Evolutionary conservation across 2,888 invertebrate species (phyloP), one percentile per base, ranked within the genome.

Genomic region (Ferdinandea cuprea): DNA sequence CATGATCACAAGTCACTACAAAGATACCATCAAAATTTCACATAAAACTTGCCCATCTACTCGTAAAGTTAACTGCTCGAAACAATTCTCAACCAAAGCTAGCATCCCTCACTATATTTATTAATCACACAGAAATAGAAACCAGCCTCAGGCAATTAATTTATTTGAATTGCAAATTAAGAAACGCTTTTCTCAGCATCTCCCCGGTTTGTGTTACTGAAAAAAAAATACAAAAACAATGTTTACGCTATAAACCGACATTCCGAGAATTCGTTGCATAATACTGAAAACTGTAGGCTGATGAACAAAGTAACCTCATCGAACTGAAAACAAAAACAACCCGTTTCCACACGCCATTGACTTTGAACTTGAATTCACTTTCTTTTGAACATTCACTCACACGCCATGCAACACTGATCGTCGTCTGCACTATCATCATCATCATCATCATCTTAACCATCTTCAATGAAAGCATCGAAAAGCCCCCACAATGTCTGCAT

Each of bases 331-430:
- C 35, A 11, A 9, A 40, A 21, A 19, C 19, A 79, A 66, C 79
- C 73, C 46, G 78, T 79, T 66, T 13, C 9, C 30, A 17, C 40
- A 54, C 54, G 54, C 37, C 25, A 59, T 9, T 19, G 80, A 76
- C 58, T 54, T 76, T 81, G 80, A 81, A 81, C 80, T 81, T 81
- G 76, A 81, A 71, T 71, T 76, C 52, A 71, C 76, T 81, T 81
- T 76, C 80, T 71, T 74, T 52, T 35, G 13, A 8, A 13, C 32
- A 56, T 19, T 50, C 58, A 50, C 42, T 59, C 28, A 5, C 28
- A 17, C 21, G 40, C 5, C 44, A 21, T 44, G 11, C 13, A 9
- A 30, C 28, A 37, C 19, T 1, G n/a, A 15, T 6, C 13, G 8
- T 8, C 37, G n/a, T 2, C n/a, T 8, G 61, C 5, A 21, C 40